Evolutionary conservation across 2,113 vertebrate genomes (phyloP), one percentile per base, ranked within the genome.

Genomic region (Neodontobutis hainanensis): DNA sequence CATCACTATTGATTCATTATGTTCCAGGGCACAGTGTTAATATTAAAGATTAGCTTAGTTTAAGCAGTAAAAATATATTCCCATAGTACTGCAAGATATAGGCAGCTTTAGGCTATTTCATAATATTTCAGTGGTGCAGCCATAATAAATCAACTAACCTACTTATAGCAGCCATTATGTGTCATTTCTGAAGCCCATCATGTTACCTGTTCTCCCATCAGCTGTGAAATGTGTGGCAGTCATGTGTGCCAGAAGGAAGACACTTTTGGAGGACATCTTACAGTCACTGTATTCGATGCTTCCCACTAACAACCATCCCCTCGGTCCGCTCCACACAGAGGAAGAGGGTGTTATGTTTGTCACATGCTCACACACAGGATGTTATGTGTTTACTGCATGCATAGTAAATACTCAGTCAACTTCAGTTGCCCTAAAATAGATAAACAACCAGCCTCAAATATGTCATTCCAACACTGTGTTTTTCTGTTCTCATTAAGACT

Each of bases 91-190:
- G 60, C 7, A 12, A 0, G 6, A 16, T 3, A 0, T 16, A 14
- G 35, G 14, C 27, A 64, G 52, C 12, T 65, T 82, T 69, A 43
- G 42, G 44, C 49, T 47, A 59, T 69, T 49, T 32, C 42, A 61
- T 59, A 32, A 12, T 58, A 75, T 49, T 66, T 63, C 53, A 49
- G 47, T 2, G 55, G 43, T 64, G 16, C 51, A 35, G 36, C 51
- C 57, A 52, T 27, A 27, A 27, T 81, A 70, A 76, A 75, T 67
- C 67, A 66, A 42, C 52, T 74, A 65, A 80, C 73, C 78, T 69
- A 82, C 66, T 83, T 81, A 43, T 16, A 42, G 8, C 48, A 7
- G 16, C 6, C 4, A 19, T 61, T 34, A 46, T 57, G 45, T 71
- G 43, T 38, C 59, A 61, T 72, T 65, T 59, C 42, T 19, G 32